Evolutionary conservation across 2,797 vertebrate genomes (phyloP).

Genomic region (Pampus argenteus): DNA sequence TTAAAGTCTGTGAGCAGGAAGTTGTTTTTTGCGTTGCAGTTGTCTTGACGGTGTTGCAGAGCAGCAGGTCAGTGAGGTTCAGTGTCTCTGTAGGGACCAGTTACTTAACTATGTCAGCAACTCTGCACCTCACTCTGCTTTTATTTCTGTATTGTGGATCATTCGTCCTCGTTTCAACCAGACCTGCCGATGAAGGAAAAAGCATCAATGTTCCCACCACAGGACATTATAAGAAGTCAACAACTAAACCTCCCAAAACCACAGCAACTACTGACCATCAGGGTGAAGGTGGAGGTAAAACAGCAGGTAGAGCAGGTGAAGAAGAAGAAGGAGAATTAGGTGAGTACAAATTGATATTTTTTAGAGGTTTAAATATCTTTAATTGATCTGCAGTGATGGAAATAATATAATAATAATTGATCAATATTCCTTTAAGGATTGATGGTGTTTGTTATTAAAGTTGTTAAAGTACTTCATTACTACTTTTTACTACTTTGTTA

Average conservation of each 20-base stretch:
- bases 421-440: background rate
- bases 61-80: constrained; percentile 44
- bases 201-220: constrained; percentile 30
- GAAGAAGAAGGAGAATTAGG: constrained; percentile 66
- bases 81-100: constrained; percentile 30
- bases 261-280: constrained; percentile 34
- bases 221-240: constrained; percentile 32
- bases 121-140: constrained; percentile 38
- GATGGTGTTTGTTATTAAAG: background rate
- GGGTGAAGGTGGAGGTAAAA: constrained; percentile 43
- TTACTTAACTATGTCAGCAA: constrained; percentile 52
- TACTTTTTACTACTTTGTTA: background rate
- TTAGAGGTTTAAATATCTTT: background rate
- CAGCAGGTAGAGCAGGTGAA: constrained; percentile 20
- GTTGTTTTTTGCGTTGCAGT: background rate
- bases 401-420: background rate
- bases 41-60: constrained; percentile 3
- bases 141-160: constrained; percentile 31
- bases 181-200: constrained; percentile 5
- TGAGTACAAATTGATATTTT: constrained; percentile 37
- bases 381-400: background rate
- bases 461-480: background rate
- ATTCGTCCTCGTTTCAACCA: background rate
- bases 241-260: constrained; percentile 19
- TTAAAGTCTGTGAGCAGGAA: constrained; percentile 42